Evolutionary conservation across 2,113 vertebrate genomes (phyloP).

Genomic region (Microcebus griseorufus): DNA sequence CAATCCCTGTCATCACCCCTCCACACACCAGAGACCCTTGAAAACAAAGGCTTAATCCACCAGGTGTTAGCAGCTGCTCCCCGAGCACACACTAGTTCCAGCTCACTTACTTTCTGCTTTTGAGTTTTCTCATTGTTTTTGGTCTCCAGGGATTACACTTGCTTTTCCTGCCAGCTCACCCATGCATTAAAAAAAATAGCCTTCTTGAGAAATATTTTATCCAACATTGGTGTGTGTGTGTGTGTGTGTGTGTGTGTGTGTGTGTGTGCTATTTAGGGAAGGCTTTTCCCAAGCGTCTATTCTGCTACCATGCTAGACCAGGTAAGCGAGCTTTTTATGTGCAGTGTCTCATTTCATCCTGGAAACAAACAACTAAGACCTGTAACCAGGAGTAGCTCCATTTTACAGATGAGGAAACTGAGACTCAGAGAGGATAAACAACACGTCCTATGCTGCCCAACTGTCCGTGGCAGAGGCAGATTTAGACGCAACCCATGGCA

Average conservation of each 20-base stretch:
- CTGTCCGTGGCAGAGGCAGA: neutral
- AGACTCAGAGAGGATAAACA: neutral
- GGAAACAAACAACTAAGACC: neutral
- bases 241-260: neutral
- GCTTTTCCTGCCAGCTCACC: neutral
- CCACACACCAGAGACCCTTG: neutral
- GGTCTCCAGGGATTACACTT: neutral
- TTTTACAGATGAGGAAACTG: neutral
- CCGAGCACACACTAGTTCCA: neutral
- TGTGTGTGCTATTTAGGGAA: neutral
- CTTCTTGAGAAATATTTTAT: neutral
- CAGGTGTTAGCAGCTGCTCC: conserved; percentile 43
- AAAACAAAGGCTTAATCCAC: neutral
- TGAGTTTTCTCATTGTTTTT: conserved; percentile 7
- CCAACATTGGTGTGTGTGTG: neutral
- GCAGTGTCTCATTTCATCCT: neutral
- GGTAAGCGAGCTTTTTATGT: neutral
- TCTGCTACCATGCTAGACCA: neutral
- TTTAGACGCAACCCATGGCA: neutral
- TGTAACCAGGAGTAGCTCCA: neutral
- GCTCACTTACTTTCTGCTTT: neutral
- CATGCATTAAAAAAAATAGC: neutral
- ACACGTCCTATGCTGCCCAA: neutral
- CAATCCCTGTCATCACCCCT: neutral
- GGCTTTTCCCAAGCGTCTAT: neutral